Evolutionary conservation across 2,888 invertebrate species (phyloP), one percentile per base, ranked within the genome.

Genomic region (Liopterus haemorrhoidalis): DNA sequence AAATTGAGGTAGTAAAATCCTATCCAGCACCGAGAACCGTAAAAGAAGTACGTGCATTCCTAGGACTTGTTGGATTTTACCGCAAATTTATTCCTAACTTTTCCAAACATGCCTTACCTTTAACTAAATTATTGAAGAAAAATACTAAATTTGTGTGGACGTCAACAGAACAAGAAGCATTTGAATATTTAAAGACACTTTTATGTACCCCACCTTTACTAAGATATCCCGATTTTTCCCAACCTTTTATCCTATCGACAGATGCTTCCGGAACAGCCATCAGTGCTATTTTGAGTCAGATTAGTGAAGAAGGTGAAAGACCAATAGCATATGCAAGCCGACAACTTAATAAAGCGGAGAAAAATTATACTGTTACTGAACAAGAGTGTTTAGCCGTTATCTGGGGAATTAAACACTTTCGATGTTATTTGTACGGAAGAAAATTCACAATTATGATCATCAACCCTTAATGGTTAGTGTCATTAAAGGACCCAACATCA

Each of bases 231-330:
- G n/a, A n/a, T n/a, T 21, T 22, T 3, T 22, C 24, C 18, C 3
- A 24, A 5, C 39, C 35, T 9, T 55, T 54, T 16, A 48, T 54
- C 8, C 37, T 60, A 2, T 49, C 52, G 5, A 57, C 57, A 0
- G 58, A 63, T 41, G 54, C 56, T 1, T 52, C 51, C 0, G 41
- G 43, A 0, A 15, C 31, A 5, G 57, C 56, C 3, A 40, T 60
- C 3, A 59, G 55, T 9, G 55, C 51, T 3, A 47, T 59, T 2
- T 39, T 62, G 6, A 44, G 50, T 5, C 58, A 61, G 24, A 49
- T 50, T 2, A 27, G 35, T 2, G 16, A 45, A 5, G 53, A 46
- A 0, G 25, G 25, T 6, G 53, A 56, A 38, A 35, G 36, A n/a
- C 44, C 45, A 11, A 43, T 51, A 2, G 49, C 50, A 16, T 50